phyloP scores from a whole-genome alignment of 1,140 invertebrate genomes.

The Trypoxylus dichotomus region DNA sequence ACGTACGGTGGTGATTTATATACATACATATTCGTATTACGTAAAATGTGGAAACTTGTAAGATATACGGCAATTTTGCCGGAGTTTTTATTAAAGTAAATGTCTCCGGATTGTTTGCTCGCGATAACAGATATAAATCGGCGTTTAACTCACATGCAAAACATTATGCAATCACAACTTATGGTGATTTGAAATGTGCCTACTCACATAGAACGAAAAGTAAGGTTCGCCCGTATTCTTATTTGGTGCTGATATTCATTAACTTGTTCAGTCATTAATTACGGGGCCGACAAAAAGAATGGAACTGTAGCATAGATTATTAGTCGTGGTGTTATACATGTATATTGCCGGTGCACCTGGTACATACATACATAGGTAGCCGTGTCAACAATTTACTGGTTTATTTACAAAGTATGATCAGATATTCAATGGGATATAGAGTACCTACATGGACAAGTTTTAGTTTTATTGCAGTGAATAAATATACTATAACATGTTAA shows the following conservation, averaged over 20 bases:
- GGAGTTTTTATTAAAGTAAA: not conserved
- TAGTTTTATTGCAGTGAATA: too few species aligned
- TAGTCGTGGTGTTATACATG: too few species aligned
- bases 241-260: not conserved
- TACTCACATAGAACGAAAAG: not conserved
- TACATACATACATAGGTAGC: too few species aligned
- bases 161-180: not conserved
- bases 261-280: not conserved
- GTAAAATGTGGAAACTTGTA: not conserved
- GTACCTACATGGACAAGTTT: too few species aligned
- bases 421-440: too few species aligned
- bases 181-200: not conserved
- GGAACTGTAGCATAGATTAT: not conserved
- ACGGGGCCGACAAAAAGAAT: not conserved
- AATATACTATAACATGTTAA: too few species aligned
- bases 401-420: too few species aligned
- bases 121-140: not conserved
- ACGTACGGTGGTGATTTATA: not conserved
- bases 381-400: too few species aligned
- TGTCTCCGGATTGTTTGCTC: not conserved
- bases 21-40: not conserved
- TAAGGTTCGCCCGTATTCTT: not conserved
- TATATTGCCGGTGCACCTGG: too few species aligned
- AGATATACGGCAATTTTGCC: not conserved
- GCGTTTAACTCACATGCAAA: not conserved